Base-by-base conservation (phyloP, 2,113 vertebrate genomes). In the Nothoprocta pentlandii region DNA sequence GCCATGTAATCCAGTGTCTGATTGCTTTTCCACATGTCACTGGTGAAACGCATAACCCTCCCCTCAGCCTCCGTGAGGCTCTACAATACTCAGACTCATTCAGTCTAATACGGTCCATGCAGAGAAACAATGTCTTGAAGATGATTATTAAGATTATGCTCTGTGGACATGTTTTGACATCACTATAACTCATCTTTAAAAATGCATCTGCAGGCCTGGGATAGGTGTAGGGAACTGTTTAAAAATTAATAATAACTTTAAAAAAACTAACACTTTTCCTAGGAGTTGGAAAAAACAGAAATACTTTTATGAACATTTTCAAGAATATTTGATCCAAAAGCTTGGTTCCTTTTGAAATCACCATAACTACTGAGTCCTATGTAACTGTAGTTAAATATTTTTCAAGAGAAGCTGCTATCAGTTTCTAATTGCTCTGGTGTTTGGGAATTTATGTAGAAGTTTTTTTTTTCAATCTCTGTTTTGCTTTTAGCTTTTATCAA, bases 1-100 rank as follows among this genome's bases (percentile, higher is more conserved):
- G 93, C 95, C 97, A 93, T 97, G 92, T 97, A 97, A 97, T 97
- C 96, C 97, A 96, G 94, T 82, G 94, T 96, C 97, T 97, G 97
- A 98, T 96, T 97, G 95, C 96, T 98, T 98, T 97, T 97, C 95
- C 96, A 97, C 96, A 96, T 94, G 90, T 96, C 97, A 95, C 90
- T 94, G 83, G 92, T 87, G 88, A 93, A 94, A 96, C 94, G 96
- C 84, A 90, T 86, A 88, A 39, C 89, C 90, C 76, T 95, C 67
- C 87, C 85, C 84, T 82, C 91, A 96, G 95, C 85, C 66, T 71
- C 61, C 90, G 70, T 61, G 84, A 96, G 94, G 84, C 83, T 34
- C 79, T 93, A 66, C 85, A 96, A 92, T 73, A 81, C 87, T 94
- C 81, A 95, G 78, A 62, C 67, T 67, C 42, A 0, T 90, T 73